Evolutionary conservation across 2,113 vertebrate genomes (phyloP).

Genomic region (Cyanocitta stelleri): DNA sequence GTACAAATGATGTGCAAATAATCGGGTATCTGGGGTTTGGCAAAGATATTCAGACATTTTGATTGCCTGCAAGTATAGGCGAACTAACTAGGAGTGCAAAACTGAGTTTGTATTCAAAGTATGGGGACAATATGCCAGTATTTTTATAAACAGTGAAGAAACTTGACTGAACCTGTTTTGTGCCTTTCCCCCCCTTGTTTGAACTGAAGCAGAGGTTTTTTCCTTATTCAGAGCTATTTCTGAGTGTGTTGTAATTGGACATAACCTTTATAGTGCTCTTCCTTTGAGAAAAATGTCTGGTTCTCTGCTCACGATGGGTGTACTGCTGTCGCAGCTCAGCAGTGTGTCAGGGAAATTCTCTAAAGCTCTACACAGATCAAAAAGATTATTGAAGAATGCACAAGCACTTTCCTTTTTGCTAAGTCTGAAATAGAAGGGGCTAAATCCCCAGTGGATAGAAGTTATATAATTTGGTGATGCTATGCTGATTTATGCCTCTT

Average conservation of each 20-base stretch:
- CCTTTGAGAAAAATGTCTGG: neutral
- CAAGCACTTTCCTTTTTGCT: neutral
- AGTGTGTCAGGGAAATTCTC: neutral
- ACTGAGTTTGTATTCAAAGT: neutral
- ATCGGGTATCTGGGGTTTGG: neutral
- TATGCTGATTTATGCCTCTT: conserved; percentile 43
- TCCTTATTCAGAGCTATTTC: neutral
- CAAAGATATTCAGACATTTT: neutral
- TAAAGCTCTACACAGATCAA: neutral
- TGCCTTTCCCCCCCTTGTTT: neutral
- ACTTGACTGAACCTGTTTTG: neutral
- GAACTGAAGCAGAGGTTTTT: neutral
- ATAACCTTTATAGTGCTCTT: neutral
- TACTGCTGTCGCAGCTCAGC: neutral
- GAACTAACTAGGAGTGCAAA: neutral
- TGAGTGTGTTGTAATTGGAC: neutral
- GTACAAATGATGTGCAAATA: neutral
- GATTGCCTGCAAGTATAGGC: neutral
- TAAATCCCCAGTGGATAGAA: neutral
- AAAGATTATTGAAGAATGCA: neutral
- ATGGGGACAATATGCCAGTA: too few relatives aligned
- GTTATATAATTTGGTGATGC: conserved; percentile 15
- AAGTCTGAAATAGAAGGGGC: neutral
- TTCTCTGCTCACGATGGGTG: neutral
- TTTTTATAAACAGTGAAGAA: neutral